Evolutionary conservation across 2,113 vertebrate species (phyloP), one percentile per base, ranked within the genome.

Genomic region (Protomyctophum bolini): DNA sequence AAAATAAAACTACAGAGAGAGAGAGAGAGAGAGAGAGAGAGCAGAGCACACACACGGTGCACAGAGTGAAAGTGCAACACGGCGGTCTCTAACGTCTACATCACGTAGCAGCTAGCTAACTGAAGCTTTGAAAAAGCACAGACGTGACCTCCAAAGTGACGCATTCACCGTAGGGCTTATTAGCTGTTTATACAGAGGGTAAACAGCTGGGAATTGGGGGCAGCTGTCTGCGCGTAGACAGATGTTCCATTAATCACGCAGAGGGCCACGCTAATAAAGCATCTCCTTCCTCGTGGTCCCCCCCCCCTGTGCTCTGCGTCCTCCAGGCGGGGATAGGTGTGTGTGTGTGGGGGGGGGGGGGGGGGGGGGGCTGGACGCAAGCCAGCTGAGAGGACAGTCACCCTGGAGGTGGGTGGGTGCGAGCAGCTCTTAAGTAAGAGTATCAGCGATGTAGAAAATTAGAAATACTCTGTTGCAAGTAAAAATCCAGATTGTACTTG

Each of bases 171-270:
- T 52, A n/a, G 73, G 70, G 3, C 80, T 83, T 83, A 85, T 90
- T 82, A 85, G 65, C 77, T 86, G 85, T 87, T 86, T 87, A 88
- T 86, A 76, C 68, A 66, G 80, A 72, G 76, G 75, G 86, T 88
- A 90, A 91, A 91, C 89, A 91, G 83, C 86, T 87, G 86, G 80
- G 79, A 85, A 79, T 75, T 82, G 82, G 79, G 85, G 87, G 88
- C 85, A 83, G 81, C 79, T 83, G 84, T 81, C 76, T 80, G 76
- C 83, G 79, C 63, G 74, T 57, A 80, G 87, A 81, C 89, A 92
- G 91, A 92, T 92, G 90, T 90, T 86, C 83, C 85, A 90, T 91
- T 90, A 91, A 91, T 91, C 84, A 88, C 66, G 80, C 78, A 80
- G 21, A 21, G 73, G 72, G 80, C 71, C 77, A 71, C 3, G 80